Conservation (phyloP, 2,888 invertebrate genomes). For the Leucophenga montana region DNA sequence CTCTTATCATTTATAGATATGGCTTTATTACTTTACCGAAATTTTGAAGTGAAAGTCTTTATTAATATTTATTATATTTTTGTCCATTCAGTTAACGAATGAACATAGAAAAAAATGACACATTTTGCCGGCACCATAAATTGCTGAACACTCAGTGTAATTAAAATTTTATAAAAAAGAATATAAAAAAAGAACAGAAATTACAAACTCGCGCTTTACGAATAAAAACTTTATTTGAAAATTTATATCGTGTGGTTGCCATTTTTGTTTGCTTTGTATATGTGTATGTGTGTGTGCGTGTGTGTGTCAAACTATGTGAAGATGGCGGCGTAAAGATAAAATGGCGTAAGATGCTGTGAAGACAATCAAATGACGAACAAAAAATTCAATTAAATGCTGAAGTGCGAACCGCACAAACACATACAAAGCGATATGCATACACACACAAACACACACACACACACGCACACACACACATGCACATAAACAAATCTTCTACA, state of each 20-base stretch:
- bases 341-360: neutral
- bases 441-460: slow-evolving; percentile 16
- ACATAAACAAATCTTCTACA: slow-evolving; percentile 35
- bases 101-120: too few species aligned
- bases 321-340: slow-evolving; percentile 32
- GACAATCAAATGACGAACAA: slow-evolving; percentile 29
- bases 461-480: slow-evolving; percentile 31
- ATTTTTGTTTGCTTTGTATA: too few species aligned
- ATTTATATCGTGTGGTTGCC: slow-evolving; percentile 47
- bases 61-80: too few species aligned
- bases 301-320: slow-evolving; percentile 41
- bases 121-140: neutral
- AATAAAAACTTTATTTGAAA: slow-evolving; percentile 59
- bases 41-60: too few species aligned
- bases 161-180: slow-evolving; percentile 45
- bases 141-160: slow-evolving; percentile 41
- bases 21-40: too few species aligned
- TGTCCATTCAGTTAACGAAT: too few species aligned
- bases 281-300: too few species aligned
- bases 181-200: neutral
- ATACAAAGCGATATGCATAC: slow-evolving; percentile 30
- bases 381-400: slow-evolving; percentile 61
- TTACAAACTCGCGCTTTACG: slow-evolving; percentile 30
- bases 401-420: slow-evolving; percentile 49
- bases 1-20: too few species aligned